Evolutionary conservation across 2,888 invertebrate genomes (phyloP).

Genomic region (Isoperla grammatica): DNA sequence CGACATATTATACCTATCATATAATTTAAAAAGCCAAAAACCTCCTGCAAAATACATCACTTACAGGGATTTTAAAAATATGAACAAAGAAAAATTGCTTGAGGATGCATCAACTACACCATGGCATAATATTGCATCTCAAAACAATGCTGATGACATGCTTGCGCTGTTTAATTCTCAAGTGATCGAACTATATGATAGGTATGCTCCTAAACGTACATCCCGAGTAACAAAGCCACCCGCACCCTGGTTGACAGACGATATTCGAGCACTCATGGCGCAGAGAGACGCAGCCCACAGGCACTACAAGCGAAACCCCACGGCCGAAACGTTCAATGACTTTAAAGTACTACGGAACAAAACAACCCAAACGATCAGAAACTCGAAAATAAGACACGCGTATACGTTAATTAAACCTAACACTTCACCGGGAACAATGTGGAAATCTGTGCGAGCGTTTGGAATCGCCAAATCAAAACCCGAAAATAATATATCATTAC

Average conservation of each 20-base stretch:
- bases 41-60: neutral
- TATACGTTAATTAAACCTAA: too few species aligned
- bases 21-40: neutral
- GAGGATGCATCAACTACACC: neutral
- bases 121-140: too few species aligned
- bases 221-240: neutral
- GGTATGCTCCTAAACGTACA: neutral
- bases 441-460: too few species aligned
- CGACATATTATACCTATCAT: neutral
- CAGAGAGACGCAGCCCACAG: constrained; percentile 1
- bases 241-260: constrained; percentile 4
- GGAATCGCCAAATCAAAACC: too few species aligned
- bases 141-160: too few species aligned
- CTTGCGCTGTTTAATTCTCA: too few species aligned
- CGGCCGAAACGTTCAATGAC: too few species aligned
- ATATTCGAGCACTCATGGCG: neutral
- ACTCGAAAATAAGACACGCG: too few species aligned
- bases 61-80: neutral
- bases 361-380: too few species aligned
- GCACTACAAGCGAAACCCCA: neutral
- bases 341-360: too few species aligned
- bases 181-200: neutral
- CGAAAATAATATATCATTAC: too few species aligned
- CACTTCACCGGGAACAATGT: too few species aligned
- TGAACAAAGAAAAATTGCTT: neutral